Base-by-base conservation (phyloP, 2,888 invertebrate genomes). In the Drosophila lacicola region DNA sequence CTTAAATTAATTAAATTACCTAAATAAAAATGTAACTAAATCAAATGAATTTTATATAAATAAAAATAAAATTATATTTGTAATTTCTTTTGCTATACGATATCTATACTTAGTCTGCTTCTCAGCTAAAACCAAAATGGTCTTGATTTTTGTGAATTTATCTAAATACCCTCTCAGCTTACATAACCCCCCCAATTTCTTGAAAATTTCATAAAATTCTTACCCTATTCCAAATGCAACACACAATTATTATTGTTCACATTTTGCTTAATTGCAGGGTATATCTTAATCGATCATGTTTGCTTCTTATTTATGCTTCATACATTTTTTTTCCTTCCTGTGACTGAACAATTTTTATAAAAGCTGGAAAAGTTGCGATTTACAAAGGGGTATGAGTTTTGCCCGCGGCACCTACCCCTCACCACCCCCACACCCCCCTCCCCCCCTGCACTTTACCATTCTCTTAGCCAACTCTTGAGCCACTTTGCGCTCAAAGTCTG, bases 281-380 rank as follows among this genome's bases (percentile, higher is more conserved):
- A 49, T 64, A 8, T 14, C 0, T 3, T 4, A 4, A 0, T 5
- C 1, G 2, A 11, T 4, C 8, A 10, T 11, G 9, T 2, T 19
- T 17, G 17, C 29, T 10, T 8, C 8, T 9, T 4, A 13, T n/a
- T 10, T 5, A 17, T 17, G 11, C 29, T 11, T 3, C 19, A 17
- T 19, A 14, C 19, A 11, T 25, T 21, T 34, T 50, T 53, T 8
- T 39, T 42, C 14, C 14, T 17, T 19, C 42, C 67, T 53, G 62
- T 63, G 57, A 58, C 73, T 65, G 51, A 65, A 70, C 62, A 70
- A 67, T 78, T 84, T 78, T 60, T 69, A 65, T 70, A 70, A 73
- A 65, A 70, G 72, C 66, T 44, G n/a, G 17, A 68, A 85, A 82
- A 86, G 80, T 86, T 74, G 64, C 54, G 56, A 57, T 73, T 70